Evolutionary conservation across 2,113 vertebrate species (phyloP).

Genomic region (Prochilodus magdalenae): DNA sequence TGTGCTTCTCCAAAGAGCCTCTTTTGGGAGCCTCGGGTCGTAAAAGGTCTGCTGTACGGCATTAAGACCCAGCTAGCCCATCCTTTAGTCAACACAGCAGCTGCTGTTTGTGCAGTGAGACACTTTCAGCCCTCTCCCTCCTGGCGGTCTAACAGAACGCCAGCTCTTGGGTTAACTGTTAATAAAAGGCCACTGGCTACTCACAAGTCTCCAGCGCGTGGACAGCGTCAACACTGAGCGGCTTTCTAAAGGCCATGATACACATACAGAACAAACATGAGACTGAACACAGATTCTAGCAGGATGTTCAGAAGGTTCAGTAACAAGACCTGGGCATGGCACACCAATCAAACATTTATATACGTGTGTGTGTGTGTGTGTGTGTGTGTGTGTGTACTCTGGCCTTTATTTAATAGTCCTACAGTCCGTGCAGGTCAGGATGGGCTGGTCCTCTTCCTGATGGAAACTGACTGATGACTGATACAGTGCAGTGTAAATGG

Average conservation of each 20-base stretch:
- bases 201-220: neutral
- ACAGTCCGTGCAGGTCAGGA: neutral
- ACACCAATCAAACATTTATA: too few relatives aligned
- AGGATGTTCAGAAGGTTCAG: neutral
- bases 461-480: neutral
- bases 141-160: neutral
- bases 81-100: slow-evolving; percentile 7
- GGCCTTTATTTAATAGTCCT: too few relatives aligned
- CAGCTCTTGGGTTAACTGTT: neutral
- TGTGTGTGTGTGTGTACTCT: too few relatives aligned
- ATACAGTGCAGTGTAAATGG: neutral
- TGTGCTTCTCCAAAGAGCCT: neutral
- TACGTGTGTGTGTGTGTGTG: too few relatives aligned
- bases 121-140: neutral
- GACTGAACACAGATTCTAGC: too few relatives aligned
- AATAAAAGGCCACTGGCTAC: neutral
- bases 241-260: too few relatives aligned
- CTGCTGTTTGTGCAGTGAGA: neutral
- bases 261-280: neutral
- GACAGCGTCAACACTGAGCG: neutral
- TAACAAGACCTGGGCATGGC: too few relatives aligned
- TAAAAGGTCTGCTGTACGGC: neutral
- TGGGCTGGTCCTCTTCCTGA: neutral
- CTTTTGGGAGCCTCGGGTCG: neutral
- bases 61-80: neutral